Percentiles rank a stretch among this genome's conserved stretches.
These are phyloP conservation scores for Phataginus tricuspis DNA, from an alignment of 2,797 vertebrate genomes.

Conservation along the genomic window DNA sequence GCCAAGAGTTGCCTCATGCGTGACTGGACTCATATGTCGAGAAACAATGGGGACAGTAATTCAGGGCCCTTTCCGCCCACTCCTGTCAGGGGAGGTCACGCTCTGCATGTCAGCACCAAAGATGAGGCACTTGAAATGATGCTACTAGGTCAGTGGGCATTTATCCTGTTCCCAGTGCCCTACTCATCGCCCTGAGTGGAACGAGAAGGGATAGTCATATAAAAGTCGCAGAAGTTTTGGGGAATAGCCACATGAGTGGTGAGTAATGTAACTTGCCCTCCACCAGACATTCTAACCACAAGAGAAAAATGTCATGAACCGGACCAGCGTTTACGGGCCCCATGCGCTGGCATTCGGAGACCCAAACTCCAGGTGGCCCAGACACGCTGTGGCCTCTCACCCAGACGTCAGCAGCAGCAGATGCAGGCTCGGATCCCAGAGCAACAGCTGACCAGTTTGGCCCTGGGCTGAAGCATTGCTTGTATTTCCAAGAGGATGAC, in stretches of 20 bases:
- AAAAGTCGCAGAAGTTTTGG: neutral
- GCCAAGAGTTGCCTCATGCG: slow-evolving; percentile 51
- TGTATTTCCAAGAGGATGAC: neutral
- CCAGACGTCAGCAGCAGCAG: neutral
- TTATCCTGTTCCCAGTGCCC: neutral
- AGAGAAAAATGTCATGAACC: neutral
- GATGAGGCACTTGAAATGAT: neutral
- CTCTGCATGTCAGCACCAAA: neutral
- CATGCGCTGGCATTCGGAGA: neutral
- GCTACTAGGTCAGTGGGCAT: neutral
- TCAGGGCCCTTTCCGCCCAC: neutral
- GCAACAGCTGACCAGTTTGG: neutral
- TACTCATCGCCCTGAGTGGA: neutral
- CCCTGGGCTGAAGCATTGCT: neutral
- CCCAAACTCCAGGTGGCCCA: neutral
- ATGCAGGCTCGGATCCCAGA: neutral
- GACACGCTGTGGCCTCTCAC: neutral
- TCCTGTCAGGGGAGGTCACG: neutral
- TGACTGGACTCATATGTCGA: slow-evolving; percentile 64
- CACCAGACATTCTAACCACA: neutral
- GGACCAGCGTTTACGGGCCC: neutral
- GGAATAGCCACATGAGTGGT: neutral
- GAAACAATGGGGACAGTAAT: neutral
- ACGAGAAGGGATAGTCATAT: neutral
- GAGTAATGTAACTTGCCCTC: neutral